Evolutionary conservation across 1,140 invertebrate genomes (phyloP).

Genomic region (Hycleus phaleratus): DNA sequence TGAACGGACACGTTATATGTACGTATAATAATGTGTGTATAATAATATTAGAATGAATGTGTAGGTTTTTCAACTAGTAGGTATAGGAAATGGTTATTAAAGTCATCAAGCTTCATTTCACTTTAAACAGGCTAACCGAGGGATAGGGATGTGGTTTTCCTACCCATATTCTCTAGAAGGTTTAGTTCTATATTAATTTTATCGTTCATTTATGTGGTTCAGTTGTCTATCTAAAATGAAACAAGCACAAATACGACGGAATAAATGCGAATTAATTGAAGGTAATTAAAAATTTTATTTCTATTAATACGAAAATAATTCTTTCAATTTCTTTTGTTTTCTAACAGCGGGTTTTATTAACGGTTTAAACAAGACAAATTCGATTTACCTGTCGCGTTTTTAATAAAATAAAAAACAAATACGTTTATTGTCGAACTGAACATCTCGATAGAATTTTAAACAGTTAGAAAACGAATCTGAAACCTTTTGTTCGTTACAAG

Average conservation of each 20-base stretch:
- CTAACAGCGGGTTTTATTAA: too few relatives aligned
- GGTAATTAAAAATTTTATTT: neutral
- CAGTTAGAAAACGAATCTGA: too few relatives aligned
- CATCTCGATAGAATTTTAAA: too few relatives aligned
- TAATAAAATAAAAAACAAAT: too few relatives aligned
- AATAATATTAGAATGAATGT: neutral
- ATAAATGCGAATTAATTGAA: constrained; percentile 5
- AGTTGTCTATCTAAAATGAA: neutral
- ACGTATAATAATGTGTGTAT: too few relatives aligned
- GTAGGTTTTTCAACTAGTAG: neutral
- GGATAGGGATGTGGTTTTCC: constrained; percentile 16
- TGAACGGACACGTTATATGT: too few relatives aligned
- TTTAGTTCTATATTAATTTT: constrained; percentile 6
- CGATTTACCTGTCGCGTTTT: too few relatives aligned
- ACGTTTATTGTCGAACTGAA: too few relatives aligned
- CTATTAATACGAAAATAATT: too few relatives aligned
- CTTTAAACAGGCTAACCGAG: neutral
- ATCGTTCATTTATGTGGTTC: constrained; percentile 8
- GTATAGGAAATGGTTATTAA: constrained; percentile 18
- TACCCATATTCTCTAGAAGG: neutral
- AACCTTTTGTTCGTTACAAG: too few relatives aligned
- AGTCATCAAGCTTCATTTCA: constrained; percentile 13
- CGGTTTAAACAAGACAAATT: too few relatives aligned
- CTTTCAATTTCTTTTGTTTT: too few relatives aligned
- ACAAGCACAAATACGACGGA: constrained; percentile 2